Percentiles rank a stretch among this genome's conserved stretches.
Conservation (phyloP, 2,797 vertebrate species). For the Thunnus albacares region DNA sequence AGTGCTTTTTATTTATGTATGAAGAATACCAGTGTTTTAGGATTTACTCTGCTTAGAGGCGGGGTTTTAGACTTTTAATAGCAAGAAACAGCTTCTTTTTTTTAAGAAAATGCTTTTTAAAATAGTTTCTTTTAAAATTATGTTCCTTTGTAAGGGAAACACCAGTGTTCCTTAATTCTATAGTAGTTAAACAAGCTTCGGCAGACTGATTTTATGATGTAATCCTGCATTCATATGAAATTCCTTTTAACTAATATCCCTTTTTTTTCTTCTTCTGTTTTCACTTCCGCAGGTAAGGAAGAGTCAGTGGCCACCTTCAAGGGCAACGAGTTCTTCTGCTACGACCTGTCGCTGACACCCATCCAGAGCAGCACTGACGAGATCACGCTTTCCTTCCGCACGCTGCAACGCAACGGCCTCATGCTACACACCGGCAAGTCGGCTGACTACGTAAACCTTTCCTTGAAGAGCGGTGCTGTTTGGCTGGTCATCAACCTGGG, state of each 20-base stretch:
- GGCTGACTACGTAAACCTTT: conserved; percentile 96
- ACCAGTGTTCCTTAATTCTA: too few species aligned
- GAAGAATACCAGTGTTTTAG: not conserved
- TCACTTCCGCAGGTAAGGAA: conserved; percentile 86
- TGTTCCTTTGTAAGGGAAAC: not conserved
- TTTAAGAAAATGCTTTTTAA: not conserved
- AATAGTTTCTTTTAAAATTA: too few species aligned
- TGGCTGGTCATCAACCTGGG: conserved; percentile 98
- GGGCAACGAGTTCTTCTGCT: conserved; percentile 97
- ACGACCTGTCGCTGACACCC: conserved; percentile 95
- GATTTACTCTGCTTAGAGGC: not conserved
- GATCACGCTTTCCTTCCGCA: conserved; percentile 96
- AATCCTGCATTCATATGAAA: not conserved
- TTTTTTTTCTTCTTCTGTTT: not conserved
- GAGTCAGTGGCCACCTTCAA: conserved; percentile 96
- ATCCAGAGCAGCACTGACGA: conserved; percentile 98
- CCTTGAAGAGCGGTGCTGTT: conserved; percentile 94
- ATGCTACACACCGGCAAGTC: conserved; percentile 97
- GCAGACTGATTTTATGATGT: not conserved
- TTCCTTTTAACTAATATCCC: not conserved
- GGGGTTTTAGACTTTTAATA: not conserved
- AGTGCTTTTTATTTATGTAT: not conserved
- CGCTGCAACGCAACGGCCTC: conserved; percentile 93
- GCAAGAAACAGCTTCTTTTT: not conserved
- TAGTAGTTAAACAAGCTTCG: not conserved